phyloP scores from a whole-genome alignment of 2,113 vertebrate species.

The Arenaria interpres region DNA sequence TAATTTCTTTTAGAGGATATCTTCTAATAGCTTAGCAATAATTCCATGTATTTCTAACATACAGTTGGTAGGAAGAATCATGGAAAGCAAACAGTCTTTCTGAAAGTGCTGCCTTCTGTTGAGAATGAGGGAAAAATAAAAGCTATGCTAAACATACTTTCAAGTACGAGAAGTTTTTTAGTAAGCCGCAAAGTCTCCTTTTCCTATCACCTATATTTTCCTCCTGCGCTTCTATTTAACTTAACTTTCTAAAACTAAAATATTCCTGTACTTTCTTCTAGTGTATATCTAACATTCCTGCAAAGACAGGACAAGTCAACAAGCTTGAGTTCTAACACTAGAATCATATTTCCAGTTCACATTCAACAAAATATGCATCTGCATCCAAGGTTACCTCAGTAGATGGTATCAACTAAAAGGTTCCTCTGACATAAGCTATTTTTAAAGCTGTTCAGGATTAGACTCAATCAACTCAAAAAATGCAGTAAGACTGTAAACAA shows the following conservation, averaged over 20 bases:
- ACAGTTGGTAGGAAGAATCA: neutral
- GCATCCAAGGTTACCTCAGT: neutral
- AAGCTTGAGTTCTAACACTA: neutral
- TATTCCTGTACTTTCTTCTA: neutral
- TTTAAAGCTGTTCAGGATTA: neutral
- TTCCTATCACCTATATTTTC: neutral
- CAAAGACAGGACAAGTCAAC: neutral
- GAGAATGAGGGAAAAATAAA: neutral
- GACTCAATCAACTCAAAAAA: neutral
- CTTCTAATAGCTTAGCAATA: neutral
- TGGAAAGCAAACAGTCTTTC: neutral
- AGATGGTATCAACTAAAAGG: neutral
- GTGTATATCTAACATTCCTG: neutral
- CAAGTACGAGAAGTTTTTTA: neutral
- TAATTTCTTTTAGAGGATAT: neutral
- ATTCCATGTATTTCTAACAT: neutral
- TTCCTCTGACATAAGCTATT: neutral
- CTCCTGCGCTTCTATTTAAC: neutral
- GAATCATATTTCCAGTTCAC: neutral
- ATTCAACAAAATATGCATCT: neutral
- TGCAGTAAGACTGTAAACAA: neutral
- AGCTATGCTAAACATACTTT: neutral
- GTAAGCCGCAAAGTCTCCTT: neutral
- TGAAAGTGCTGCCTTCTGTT: neutral
- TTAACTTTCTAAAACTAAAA: neutral